phyloP scores from a whole-genome alignment of 2,113 vertebrate genomes.

The Grantiella picta region DNA sequence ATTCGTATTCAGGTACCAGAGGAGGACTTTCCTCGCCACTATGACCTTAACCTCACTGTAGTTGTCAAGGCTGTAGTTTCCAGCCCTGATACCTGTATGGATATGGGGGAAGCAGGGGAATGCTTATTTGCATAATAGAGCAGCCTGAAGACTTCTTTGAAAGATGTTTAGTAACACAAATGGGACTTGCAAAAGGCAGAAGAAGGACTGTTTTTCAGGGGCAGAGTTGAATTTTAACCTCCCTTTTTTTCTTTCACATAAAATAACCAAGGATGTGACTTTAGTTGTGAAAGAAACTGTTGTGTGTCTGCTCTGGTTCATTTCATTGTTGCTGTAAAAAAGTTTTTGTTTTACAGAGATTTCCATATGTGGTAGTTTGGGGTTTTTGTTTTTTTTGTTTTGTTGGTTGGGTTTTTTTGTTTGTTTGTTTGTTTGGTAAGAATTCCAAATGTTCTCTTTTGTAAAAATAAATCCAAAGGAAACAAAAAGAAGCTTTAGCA shows the following conservation, averaged over 20 bases:
- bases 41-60: rapidly evolving
- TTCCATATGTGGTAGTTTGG: background rate
- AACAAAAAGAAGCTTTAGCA: background rate
- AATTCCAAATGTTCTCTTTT: background rate
- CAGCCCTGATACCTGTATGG: rapidly evolving
- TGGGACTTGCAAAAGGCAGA: background rate
- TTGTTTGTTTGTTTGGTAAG: background rate
- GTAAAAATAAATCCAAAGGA: background rate
- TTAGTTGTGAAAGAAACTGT: background rate
- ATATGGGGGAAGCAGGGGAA: background rate
- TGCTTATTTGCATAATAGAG: background rate
- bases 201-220: background rate
- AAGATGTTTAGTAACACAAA: background rate
- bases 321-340: background rate
- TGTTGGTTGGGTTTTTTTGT: too few relatives aligned
- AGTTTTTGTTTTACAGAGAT: background rate
- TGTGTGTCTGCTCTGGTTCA: background rate
- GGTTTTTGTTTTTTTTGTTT: background rate
- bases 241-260: background rate
- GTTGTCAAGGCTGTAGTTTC: background rate
- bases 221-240: background rate
- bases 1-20: background rate
- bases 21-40: background rate
- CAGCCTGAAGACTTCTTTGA: background rate
- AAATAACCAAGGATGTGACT: background rate